Evolutionary conservation across 2,888 invertebrate genomes (phyloP).

Genomic region (Trichogramma dendrolimi): DNA sequence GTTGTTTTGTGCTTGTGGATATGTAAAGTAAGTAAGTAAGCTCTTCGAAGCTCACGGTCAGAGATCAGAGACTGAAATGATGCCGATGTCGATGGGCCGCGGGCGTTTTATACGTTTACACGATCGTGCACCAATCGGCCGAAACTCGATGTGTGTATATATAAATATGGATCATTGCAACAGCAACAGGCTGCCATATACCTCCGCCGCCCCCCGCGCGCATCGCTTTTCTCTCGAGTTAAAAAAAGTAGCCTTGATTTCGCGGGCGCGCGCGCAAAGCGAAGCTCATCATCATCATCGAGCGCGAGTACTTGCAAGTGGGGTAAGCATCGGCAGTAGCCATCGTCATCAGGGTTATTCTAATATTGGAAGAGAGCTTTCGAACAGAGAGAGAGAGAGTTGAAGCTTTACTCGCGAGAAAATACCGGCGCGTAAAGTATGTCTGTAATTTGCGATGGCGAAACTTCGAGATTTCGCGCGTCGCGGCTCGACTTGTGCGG

Average conservation of each 20-base stretch:
- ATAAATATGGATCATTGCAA: too few relatives aligned
- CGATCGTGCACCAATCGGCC: background rate
- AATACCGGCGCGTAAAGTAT: too few relatives aligned
- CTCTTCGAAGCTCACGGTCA: background rate
- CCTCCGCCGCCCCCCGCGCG: background rate
- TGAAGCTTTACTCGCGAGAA: too few relatives aligned
- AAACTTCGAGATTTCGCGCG: too few relatives aligned
- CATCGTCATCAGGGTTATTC: conserved; percentile 18
- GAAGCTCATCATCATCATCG: conserved; percentile 1
- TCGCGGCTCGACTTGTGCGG: too few relatives aligned
- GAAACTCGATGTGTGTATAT: background rate
- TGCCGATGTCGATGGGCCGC: conserved; percentile 3
- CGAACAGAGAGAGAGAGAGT: too few relatives aligned
- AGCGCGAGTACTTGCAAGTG: too few relatives aligned
- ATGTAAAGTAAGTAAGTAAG: too few relatives aligned
- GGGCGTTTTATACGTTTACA: conserved; percentile 22
- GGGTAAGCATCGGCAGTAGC: too few relatives aligned
- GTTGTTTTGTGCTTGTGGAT: background rate
- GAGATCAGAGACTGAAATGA: conserved; percentile 9
- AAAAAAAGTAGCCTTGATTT: conserved; percentile 1
- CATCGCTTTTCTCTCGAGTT: background rate
- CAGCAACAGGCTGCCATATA: too few relatives aligned
- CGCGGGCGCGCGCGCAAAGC: conserved; percentile 2
- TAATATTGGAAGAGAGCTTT: conserved; percentile 21
- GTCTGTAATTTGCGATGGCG: too few relatives aligned